phyloP scores from a whole-genome alignment of 2,888 invertebrate genomes.

The Alentia gelatinosa region DNA sequence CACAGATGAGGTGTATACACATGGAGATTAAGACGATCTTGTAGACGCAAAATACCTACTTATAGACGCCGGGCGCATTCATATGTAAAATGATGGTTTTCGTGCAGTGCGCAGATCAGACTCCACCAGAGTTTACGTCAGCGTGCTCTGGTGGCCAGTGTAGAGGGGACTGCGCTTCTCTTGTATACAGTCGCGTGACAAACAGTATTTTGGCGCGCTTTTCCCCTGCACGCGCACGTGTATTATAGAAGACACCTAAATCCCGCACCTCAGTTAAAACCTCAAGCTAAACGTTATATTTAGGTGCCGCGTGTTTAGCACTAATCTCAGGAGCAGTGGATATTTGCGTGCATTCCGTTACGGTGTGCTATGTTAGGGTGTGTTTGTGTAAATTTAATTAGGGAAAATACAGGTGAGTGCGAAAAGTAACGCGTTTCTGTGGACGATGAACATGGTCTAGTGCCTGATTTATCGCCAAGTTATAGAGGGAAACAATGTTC shows the following conservation, averaged over 20 bases:
- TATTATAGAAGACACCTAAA: background rate
- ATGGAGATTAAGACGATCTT: too few relatives aligned
- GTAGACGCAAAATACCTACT: too few relatives aligned
- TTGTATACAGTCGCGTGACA: background rate
- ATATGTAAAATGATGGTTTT: too few relatives aligned
- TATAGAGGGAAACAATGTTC: too few relatives aligned
- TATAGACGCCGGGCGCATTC: too few relatives aligned
- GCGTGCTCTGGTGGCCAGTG: background rate
- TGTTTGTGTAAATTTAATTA: too few relatives aligned
- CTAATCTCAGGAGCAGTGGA: background rate
- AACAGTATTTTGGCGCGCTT: background rate
- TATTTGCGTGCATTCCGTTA: background rate
- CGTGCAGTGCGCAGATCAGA: too few relatives aligned
- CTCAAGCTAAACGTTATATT: background rate
- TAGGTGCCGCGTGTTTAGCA: background rate
- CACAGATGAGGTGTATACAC: too few relatives aligned
- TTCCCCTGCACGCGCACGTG: background rate
- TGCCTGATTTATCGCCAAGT: too few relatives aligned
- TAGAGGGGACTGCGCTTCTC: background rate
- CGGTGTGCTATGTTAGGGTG: background rate
- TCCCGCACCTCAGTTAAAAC: background rate
- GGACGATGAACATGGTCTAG: too few relatives aligned
- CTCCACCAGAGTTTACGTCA: background rate
- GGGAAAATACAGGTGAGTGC: too few relatives aligned
- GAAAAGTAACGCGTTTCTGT: too few relatives aligned